phyloP scores from a whole-genome alignment of 2,797 vertebrate species.

The Heliangelus exortis region DNA sequence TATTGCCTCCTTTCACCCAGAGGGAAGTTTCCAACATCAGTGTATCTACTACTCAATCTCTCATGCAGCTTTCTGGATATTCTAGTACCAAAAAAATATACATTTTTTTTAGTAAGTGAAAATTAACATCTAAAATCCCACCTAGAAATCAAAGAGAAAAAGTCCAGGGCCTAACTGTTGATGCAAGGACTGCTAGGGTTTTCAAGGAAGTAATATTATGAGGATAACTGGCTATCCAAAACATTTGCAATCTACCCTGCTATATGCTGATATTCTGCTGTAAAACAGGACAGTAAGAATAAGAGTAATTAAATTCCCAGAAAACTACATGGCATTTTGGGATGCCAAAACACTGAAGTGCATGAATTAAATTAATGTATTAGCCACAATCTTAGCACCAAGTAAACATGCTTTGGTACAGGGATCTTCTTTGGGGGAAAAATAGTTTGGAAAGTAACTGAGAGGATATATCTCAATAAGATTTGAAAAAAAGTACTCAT shows the following conservation, averaged over 20 bases:
- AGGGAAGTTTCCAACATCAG: not conserved
- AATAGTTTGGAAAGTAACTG: not conserved
- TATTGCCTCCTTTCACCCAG: not conserved
- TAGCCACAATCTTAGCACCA: not conserved
- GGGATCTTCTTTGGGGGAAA: not conserved
- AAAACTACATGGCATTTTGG: not conserved
- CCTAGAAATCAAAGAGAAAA: not conserved
- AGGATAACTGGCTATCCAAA: not conserved
- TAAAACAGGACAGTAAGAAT: not conserved
- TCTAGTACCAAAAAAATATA: not conserved
- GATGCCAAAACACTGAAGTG: not conserved
- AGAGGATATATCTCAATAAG: not conserved
- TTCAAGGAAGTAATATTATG: not conserved
- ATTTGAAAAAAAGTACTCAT: not conserved
- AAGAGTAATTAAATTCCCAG: not conserved
- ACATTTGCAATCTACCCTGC: not conserved
- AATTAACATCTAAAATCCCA: not conserved
- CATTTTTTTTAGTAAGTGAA: not conserved
- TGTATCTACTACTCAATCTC: not conserved
- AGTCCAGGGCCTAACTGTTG: not conserved
- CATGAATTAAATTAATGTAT: not conserved
- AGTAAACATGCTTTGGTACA: not conserved
- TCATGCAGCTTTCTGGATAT: not conserved
- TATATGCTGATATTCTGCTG: not conserved
- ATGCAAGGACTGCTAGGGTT: not conserved